These are phyloP conservation scores for Cabera pusaria DNA, from an alignment of 2,888 invertebrate genomes.

Conservation along the genomic window DNA sequence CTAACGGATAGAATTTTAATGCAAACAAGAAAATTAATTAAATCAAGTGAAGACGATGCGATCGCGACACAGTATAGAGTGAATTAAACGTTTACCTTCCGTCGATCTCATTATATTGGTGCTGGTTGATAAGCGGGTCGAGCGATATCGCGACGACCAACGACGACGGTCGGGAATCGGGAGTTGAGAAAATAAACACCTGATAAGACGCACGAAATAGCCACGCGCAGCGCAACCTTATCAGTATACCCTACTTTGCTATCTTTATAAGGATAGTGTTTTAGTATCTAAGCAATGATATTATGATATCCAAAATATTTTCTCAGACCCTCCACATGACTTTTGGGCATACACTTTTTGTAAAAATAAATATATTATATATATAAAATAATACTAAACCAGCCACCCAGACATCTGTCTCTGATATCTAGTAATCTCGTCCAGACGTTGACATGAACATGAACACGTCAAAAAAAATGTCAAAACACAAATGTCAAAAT, in stretches of 20 bases:
- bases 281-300: conserved; percentile 28
- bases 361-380: too few relatives aligned
- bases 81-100: conserved; percentile 65
- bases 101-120: conserved; percentile 73
- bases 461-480: too few relatives aligned
- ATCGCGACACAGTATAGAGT: conserved; percentile 57
- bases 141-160: conserved; percentile 73
- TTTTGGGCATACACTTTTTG: too few relatives aligned
- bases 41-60: conserved; percentile 21
- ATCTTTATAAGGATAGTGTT: conserved; percentile 23
- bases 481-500: too few relatives aligned
- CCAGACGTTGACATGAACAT: too few relatives aligned
- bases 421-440: too few relatives aligned
- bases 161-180: too few relatives aligned
- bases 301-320: too few relatives aligned
- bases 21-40: conserved; percentile 14
- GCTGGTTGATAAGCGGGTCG: conserved; percentile 79
- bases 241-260: conserved; percentile 45
- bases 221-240: conserved; percentile 66
- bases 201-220: conserved; percentile 76
- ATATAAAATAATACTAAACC: too few relatives aligned
- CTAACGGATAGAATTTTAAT: conserved; percentile 26
- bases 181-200: conserved; percentile 71
- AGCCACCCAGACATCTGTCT: too few relatives aligned
- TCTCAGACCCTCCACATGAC: too few relatives aligned